Evolutionary conservation across 92 coral and sea anemone species (phyloP), one percentile per base, ranked within the genome.

Genomic region (Zoanthus sociatus): DNA sequence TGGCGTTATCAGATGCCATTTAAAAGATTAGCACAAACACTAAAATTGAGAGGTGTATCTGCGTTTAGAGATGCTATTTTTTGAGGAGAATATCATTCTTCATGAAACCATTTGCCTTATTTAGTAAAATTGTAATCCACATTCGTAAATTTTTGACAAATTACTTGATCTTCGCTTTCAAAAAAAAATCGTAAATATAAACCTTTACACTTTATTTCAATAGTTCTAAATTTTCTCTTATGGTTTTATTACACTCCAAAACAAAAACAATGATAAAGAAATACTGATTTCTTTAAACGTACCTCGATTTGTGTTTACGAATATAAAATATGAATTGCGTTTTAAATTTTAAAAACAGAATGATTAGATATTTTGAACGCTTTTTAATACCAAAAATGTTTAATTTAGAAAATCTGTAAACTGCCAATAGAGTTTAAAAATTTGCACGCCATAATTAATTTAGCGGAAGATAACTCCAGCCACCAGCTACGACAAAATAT

Each of bases 401-500:
- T 12, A 60, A 55, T 14, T 37, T 30, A 12, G 51, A 37, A 81
- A 78, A 81, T 32, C 64, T 20, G 61, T 64, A 21, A 30, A 46
- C 85, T 17, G 85, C 53, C 85, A 81, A 64, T 81, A 45, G 66
- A 61, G 64, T 81, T 81, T 48, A 30, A 20, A 76, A 44, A 46
- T 47, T 81, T 64, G 46, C 15, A 47, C 63, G n/a, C 0, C 66
- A 63, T 81, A 44, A 81, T 81, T 81, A 81, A 81, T 66, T 66
- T 64, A 81, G 75, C 15, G 64, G 85, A 81, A 64, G 63, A 81
- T n/a, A 48, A 42, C 4, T 53, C 42, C 7, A 6, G 12, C 37
- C 63, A 3, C 73, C 85, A 42, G 26, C 85, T 46, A 74, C 0
- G 63, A 54, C 20, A 26, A 26, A 66, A 81, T 15, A 20, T 67